Conservation (phyloP, 2,797 vertebrate species). For the Epinephelus malabaricus region DNA sequence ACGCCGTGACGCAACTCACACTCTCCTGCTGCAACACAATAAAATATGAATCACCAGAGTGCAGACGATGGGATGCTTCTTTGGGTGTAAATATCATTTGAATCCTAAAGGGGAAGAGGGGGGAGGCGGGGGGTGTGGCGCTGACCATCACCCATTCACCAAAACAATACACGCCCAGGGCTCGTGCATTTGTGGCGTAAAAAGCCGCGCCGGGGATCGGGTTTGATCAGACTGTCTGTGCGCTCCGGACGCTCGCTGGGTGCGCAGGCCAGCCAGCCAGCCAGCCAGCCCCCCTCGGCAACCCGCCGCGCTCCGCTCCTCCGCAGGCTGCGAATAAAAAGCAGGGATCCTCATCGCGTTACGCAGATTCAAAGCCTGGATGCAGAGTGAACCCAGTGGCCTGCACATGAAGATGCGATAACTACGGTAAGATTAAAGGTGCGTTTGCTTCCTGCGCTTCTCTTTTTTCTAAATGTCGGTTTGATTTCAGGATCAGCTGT, state of each 20-base stretch:
- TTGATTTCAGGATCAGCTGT: conserved; percentile 38
- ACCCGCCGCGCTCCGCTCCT: conserved; percentile 44
- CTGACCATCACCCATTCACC: conserved; percentile 53
- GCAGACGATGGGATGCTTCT: conserved; percentile 28
- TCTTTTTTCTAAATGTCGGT: not conserved
- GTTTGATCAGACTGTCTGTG: conserved; percentile 42
- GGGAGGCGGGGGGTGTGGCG: conserved; percentile 68
- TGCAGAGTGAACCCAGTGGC: conserved; percentile 25
- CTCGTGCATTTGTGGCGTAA: conserved; percentile 46
- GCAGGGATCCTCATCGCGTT: conserved; percentile 43
- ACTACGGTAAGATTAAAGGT: conserved; percentile 56
- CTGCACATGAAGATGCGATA: conserved; percentile 64
- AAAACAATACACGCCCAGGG: conserved; percentile 68
- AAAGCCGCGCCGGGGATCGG: conserved; percentile 14
- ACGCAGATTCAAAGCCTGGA: conserved; percentile 53
- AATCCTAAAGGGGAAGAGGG: conserved; percentile 10
- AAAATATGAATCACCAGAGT: conserved; percentile 56
- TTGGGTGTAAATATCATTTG: conserved; percentile 23
- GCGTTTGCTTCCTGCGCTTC: not conserved
- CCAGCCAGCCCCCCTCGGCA: conserved; percentile 19
- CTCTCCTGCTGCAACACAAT: conserved; percentile 69
- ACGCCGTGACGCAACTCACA: conserved; percentile 76
- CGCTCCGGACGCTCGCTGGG: conserved; percentile 40
- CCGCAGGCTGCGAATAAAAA: conserved; percentile 53
- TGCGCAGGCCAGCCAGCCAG: conserved; percentile 29